Percentiles rank a stretch among this genome's conserved stretches.
phyloP scores from a whole-genome alignment of 2,888 invertebrate species.

The Drosophila antonietae region DNA sequence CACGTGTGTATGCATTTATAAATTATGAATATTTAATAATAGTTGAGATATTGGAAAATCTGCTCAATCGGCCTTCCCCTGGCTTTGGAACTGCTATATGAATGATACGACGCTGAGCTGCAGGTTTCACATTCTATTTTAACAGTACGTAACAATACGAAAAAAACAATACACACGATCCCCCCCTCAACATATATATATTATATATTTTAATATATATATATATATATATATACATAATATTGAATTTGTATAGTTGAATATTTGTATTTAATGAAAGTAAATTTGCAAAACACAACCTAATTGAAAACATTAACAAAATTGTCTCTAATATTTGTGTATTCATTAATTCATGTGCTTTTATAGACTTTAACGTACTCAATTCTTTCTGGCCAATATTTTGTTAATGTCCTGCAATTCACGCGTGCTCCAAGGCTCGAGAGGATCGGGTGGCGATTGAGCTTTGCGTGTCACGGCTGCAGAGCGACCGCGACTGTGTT shows the following conservation, averaged over 20 bases:
- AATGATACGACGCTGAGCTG: slow-evolving; percentile 5
- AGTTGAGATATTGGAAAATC: background rate
- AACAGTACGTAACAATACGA: slow-evolving; percentile 23
- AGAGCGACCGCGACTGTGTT: slow-evolving; percentile 66
- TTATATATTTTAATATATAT: slow-evolving; percentile 16
- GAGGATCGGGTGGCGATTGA: slow-evolving; percentile 87
- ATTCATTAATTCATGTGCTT: slow-evolving; percentile 4
- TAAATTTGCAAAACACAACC: slow-evolving; percentile 27
- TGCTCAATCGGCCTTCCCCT: slow-evolving; percentile 16
- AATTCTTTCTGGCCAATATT: slow-evolving; percentile 84
- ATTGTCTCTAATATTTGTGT: background rate
- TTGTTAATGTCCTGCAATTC: slow-evolving; percentile 90
- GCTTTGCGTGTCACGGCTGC: slow-evolving; percentile 65
- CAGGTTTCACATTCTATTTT: slow-evolving; percentile 40
- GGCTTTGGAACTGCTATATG: background rate
- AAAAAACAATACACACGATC: background rate
- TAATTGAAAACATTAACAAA: slow-evolving; percentile 14
- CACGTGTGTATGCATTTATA: slow-evolving; percentile 4
- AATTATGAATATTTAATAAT: background rate
- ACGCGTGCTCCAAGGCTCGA: slow-evolving; percentile 91
- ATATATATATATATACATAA: slow-evolving; percentile 22
- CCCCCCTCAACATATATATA: slow-evolving; percentile 4
- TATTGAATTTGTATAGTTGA: slow-evolving; percentile 30
- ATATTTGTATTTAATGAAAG: slow-evolving; percentile 36
- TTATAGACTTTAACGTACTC: background rate